Conservation (phyloP, 2,888 invertebrate species). For the Acleris holmiana region DNA sequence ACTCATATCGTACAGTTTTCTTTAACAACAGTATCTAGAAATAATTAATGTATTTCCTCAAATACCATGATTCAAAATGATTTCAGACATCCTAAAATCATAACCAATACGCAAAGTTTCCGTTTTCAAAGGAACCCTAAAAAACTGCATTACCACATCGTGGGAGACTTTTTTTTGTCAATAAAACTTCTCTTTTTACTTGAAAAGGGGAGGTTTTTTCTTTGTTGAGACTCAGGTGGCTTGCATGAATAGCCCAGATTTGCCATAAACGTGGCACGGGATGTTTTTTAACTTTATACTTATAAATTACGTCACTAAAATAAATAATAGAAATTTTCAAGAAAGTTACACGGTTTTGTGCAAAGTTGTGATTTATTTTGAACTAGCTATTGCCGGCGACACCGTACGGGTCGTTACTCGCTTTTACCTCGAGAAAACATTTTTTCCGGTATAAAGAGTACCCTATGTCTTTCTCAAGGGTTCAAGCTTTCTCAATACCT, state of each 20-base stretch:
- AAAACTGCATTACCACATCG: slow-evolving; percentile 66
- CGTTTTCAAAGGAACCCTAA: slow-evolving; percentile 46
- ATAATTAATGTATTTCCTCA: too few relatives aligned
- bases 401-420: too few relatives aligned
- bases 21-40: too few relatives aligned
- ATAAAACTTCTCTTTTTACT: slow-evolving; percentile 56
- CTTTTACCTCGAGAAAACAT: too few relatives aligned
- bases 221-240: slow-evolving; percentile 71
- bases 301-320: slow-evolving; percentile 34
- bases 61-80: too few relatives aligned
- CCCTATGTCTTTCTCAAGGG: too few relatives aligned
- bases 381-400: background rate
- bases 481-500: too few relatives aligned
- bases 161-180: slow-evolving; percentile 67
- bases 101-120: background rate
- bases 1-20: too few relatives aligned
- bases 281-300: slow-evolving; percentile 20
- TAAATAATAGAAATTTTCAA: slow-evolving; percentile 16
- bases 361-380: slow-evolving; percentile 19
- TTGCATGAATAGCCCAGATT: slow-evolving; percentile 53
- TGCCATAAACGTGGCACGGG: slow-evolving; percentile 43
- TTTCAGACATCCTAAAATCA: background rate
- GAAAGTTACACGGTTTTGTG: slow-evolving; percentile 12
- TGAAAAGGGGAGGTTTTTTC: slow-evolving; percentile 56
- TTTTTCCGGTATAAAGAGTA: too few relatives aligned